Evolutionary conservation across 2,888 invertebrate species (phyloP).

Genomic region (Rhamphomyia laevipes): DNA sequence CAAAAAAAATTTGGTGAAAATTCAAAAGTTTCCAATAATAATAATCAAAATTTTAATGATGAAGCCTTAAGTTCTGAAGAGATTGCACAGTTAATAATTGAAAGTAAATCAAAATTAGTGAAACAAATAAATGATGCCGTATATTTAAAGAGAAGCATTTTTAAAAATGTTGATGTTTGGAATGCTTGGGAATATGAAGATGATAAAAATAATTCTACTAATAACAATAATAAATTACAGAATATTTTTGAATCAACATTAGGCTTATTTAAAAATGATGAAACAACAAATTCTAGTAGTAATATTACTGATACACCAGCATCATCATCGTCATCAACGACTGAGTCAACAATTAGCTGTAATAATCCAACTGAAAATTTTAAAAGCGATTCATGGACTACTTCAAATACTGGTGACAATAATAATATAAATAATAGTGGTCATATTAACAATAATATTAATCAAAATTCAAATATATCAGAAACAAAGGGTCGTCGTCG

Average conservation of each 20-base stretch:
- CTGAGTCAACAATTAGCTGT: too few species aligned
- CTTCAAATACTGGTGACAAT: not conserved
- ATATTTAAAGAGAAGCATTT: not conserved
- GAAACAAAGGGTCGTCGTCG: not conserved
- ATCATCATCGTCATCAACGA: too few species aligned
- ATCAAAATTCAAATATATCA: not conserved
- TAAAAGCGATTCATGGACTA: too few species aligned
- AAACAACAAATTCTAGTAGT: too few species aligned
- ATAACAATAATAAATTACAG: too few species aligned
- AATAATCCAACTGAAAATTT: too few species aligned
- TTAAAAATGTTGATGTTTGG: not conserved
- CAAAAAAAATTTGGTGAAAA: too few species aligned
- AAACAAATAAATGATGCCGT: constrained; percentile 9
- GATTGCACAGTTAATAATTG: constrained; percentile 8
- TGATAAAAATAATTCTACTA: not conserved
- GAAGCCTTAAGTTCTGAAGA: constrained; percentile 6
- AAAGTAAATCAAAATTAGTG: constrained; percentile 8
- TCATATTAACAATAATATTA: not conserved
- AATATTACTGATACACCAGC: too few species aligned
- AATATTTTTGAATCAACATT: too few species aligned
- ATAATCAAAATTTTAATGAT: not conserved
- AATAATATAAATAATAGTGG: not conserved
- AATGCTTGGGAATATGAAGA: not conserved
- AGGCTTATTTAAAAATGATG: too few species aligned
- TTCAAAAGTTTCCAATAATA: not conserved